Evolutionary conservation across 2,888 invertebrate species (phyloP).

Genomic region (Phengaris arion): DNA sequence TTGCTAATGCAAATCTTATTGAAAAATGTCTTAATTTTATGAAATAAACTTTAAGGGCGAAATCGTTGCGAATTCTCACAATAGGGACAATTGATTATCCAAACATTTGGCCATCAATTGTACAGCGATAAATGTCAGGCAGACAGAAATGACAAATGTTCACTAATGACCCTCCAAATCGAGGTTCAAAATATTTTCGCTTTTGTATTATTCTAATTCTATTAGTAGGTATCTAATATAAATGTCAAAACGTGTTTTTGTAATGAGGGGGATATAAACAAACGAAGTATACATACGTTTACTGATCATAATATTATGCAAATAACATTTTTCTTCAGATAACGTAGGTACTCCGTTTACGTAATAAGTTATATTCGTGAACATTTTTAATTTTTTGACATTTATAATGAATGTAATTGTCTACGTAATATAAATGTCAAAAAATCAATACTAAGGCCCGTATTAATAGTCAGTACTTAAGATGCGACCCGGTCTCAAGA

Average conservation of each 20-base stretch:
- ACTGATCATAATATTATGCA: too few species aligned
- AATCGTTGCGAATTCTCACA: slow-evolving; percentile 30
- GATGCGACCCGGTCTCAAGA: too few species aligned
- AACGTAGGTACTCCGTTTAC: too few species aligned
- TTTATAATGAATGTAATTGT: too few species aligned
- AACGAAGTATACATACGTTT: too few species aligned
- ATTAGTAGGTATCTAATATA: not conserved
- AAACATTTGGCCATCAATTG: slow-evolving; percentile 56
- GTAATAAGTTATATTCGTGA: too few species aligned
- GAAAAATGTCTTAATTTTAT: slow-evolving; percentile 17
- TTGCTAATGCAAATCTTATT: not conserved
- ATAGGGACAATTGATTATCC: slow-evolving; percentile 37
- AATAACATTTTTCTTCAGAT: too few species aligned
- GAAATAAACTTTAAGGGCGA: slow-evolving; percentile 24
- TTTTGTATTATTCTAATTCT: slow-evolving; percentile 1
- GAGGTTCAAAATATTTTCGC: slow-evolving; percentile 29
- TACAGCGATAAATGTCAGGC: slow-evolving; percentile 56
- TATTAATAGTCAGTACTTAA: too few species aligned
- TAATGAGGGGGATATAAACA: too few species aligned
- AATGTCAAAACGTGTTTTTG: not conserved
- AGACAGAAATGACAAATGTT: slow-evolving; percentile 41
- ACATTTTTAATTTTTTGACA: too few species aligned
- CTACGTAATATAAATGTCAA: too few species aligned
- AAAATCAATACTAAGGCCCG: too few species aligned
- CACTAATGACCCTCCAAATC: slow-evolving; percentile 37